phyloP scores from a whole-genome alignment of 2,113 vertebrate genomes.

The Heterotilapia buettikoferi region DNA sequence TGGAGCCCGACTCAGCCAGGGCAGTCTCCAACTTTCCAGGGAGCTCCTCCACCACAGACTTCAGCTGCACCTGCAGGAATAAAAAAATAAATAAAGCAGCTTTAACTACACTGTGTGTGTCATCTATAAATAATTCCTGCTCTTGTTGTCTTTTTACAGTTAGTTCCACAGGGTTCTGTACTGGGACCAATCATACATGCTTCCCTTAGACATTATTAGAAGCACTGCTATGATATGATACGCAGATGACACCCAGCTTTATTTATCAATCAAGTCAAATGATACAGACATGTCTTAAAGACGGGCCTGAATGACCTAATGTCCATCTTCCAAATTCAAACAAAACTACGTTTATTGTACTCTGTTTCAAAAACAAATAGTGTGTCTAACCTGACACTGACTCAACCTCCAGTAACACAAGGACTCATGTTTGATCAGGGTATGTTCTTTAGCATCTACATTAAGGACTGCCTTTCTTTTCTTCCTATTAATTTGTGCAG shows the following conservation, averaged over 20 bases:
- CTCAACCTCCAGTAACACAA: background rate
- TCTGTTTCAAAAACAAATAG: accelerated
- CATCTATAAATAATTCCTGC: background rate
- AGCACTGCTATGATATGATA: background rate
- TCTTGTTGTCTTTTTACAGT: background rate
- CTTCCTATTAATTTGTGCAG: background rate
- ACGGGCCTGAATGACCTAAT: background rate
- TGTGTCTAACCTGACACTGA: background rate
- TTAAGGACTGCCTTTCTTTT: background rate
- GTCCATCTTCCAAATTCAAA: background rate
- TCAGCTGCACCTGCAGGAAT: constrained; percentile 84
- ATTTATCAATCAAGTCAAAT: background rate
- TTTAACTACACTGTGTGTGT: background rate
- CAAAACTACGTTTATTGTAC: background rate
- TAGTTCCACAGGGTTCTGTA: background rate
- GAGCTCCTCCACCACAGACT: constrained; percentile 86
- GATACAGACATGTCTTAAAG: background rate
- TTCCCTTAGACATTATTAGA: background rate
- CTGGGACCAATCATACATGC: background rate
- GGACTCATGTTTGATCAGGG: background rate
- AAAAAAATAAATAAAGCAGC: background rate
- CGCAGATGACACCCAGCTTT: background rate
- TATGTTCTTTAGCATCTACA: background rate
- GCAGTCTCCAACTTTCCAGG: constrained; percentile 86
- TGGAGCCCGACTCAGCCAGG: constrained; percentile 92